Evolutionary conservation across 1,140 invertebrate species (phyloP).

Genomic region (Heliconius himera): DNA sequence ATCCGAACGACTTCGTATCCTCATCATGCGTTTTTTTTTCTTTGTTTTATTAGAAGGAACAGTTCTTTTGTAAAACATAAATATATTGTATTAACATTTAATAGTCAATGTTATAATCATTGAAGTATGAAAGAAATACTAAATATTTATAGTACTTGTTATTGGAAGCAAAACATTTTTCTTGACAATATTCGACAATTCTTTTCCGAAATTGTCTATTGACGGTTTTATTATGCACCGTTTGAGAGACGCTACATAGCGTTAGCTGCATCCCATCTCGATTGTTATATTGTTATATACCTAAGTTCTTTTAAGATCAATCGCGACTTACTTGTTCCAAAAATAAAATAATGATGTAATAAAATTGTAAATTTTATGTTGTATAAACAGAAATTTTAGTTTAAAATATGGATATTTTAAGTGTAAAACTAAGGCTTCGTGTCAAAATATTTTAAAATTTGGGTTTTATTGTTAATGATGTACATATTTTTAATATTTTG

Average conservation of each 20-base stretch:
- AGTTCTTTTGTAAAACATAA: background rate
- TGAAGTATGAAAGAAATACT: background rate
- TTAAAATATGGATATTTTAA: background rate
- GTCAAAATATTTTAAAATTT: too few species aligned
- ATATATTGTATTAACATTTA: background rate
- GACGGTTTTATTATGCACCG: constrained; percentile 33
- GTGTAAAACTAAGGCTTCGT: too few species aligned
- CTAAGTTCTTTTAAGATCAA: constrained; percentile 31
- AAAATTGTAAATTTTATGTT: background rate
- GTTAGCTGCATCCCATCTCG: background rate
- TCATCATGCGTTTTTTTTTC: too few species aligned
- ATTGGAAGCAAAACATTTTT: background rate
- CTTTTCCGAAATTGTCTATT: constrained; percentile 27
- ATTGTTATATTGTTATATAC: constrained; percentile 18
- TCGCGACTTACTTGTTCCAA: constrained; percentile 19
- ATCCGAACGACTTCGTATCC: too few species aligned
- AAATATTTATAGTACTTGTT: background rate
- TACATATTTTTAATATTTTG: too few species aligned
- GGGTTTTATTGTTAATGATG: too few species aligned
- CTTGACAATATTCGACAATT: constrained; percentile 20
- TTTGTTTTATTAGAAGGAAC: background rate
- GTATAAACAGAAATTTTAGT: too few species aligned
- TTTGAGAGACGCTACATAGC: constrained; percentile 27
- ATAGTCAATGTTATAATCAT: background rate
- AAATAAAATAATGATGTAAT: background rate